These are phyloP conservation scores for Ridgeia piscesae DNA, from an alignment of 1,140 invertebrate species.

Conservation along the genomic window DNA sequence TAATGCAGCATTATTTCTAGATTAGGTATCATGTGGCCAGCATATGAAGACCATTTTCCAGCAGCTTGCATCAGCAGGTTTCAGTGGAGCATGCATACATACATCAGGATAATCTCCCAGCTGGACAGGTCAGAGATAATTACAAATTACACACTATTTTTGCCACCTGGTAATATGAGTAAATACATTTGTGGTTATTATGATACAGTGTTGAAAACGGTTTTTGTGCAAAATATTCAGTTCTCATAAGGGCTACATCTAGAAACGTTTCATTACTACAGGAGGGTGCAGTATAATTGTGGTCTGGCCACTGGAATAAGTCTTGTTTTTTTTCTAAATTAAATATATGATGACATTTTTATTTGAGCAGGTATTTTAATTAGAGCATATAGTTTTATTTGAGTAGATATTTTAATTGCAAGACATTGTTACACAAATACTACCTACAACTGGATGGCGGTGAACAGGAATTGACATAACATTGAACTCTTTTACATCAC, in stretches of 20 bases:
- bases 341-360: neutral
- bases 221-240: too few relatives aligned
- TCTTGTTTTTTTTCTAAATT: neutral
- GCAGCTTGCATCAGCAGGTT: neutral
- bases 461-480: neutral
- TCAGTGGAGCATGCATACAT: neutral
- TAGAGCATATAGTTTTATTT: too few relatives aligned
- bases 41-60: neutral
- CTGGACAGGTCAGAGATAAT: neutral
- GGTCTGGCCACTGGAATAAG: too few relatives aligned
- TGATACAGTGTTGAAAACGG: too few relatives aligned
- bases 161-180: neutral
- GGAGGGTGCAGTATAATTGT: too few relatives aligned
- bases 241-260: too few relatives aligned
- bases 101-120: neutral
- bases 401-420: neutral
- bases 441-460: neutral
- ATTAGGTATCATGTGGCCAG: neutral
- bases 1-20: neutral
- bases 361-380: neutral
- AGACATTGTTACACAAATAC: neutral
- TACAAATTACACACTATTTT: neutral
- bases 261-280: too few relatives aligned
- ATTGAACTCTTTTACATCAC: neutral
- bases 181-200: too few relatives aligned